Percentiles rank a stretch among this genome's conserved stretches.
phyloP scores from a whole-genome alignment of 2,888 invertebrate species.

The Andrena dorsata region DNA sequence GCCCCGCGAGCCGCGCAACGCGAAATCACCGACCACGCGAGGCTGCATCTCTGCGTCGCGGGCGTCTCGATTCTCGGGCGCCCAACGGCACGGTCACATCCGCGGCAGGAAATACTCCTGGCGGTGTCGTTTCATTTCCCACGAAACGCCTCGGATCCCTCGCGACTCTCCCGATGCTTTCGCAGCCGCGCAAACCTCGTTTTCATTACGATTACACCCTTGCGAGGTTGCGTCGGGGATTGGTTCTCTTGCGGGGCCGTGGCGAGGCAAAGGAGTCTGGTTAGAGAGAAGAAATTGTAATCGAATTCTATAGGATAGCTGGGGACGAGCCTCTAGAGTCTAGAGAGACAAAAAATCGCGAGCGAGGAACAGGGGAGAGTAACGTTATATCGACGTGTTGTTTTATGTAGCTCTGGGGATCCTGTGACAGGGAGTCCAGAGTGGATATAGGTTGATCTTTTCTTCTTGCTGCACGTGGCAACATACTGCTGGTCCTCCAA shows the following conservation, averaged over 20 bases:
- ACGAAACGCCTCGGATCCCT: neutral
- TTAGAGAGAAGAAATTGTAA: conserved; percentile 16
- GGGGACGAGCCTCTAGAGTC: neutral
- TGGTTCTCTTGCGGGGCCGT: neutral
- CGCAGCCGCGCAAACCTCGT: neutral
- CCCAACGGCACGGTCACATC: too few species aligned
- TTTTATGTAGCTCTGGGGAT: neutral
- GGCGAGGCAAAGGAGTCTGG: neutral
- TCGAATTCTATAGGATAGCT: conserved; percentile 17
- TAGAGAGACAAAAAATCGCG: neutral
- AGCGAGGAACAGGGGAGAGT: neutral
- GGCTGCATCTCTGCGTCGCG: neutral
- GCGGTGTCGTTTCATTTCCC: conserved; percentile 6
- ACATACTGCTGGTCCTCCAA: neutral
- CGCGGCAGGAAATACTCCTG: conserved; percentile 11
- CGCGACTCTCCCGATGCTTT: neutral
- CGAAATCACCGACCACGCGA: conserved; percentile 1
- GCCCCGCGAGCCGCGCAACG: neutral
- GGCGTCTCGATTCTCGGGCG: neutral
- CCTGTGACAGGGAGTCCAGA: neutral
- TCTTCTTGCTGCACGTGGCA: neutral
- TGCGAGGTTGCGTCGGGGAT: neutral
- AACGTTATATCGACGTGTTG: conserved; percentile 12
- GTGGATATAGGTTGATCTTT: neutral
- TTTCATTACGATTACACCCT: conserved; percentile 29